These are phyloP conservation scores for Perithous albicinctus DNA, from an alignment of 2,888 invertebrate genomes.

Conservation along the genomic window DNA sequence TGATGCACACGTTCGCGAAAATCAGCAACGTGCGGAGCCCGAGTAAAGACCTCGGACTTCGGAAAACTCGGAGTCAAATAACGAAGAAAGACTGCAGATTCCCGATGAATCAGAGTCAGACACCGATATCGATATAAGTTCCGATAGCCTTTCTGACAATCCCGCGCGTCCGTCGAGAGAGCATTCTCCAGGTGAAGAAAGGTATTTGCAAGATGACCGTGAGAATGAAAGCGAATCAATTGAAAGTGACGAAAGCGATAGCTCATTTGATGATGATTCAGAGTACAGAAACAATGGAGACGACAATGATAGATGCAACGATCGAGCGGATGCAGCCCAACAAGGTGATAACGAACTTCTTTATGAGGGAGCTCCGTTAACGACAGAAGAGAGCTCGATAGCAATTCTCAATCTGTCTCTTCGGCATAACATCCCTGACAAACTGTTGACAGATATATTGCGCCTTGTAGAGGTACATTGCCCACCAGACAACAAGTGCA, in stretches of 20 bases:
- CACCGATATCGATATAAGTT: not conserved
- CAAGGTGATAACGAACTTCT: not conserved
- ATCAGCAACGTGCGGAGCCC: not conserved
- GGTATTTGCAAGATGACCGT: not conserved
- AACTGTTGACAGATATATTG: conserved; percentile 18
- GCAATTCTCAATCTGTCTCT: conserved; percentile 23
- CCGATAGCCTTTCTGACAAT: not conserved
- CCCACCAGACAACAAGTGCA: not conserved
- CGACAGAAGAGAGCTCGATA: conserved; percentile 32
- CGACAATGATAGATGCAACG: not conserved
- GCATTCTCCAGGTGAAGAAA: not conserved
- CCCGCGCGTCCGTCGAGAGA: not conserved
- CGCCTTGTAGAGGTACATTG: conserved; percentile 24
- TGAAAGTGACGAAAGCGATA: not conserved
- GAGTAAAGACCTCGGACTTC: not conserved
- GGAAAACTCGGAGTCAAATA: not conserved
- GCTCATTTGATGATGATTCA: not conserved
- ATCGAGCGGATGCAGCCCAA: not conserved
- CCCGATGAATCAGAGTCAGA: not conserved
- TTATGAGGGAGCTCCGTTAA: conserved; percentile 32
- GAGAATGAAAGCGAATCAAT: not conserved
- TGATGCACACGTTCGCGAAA: not conserved
- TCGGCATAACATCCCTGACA: conserved; percentile 16
- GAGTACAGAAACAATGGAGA: not conserved
- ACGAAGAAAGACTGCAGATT: not conserved